phyloP scores from a whole-genome alignment of 2,797 vertebrate genomes.

The Manis pentadactyla region DNA sequence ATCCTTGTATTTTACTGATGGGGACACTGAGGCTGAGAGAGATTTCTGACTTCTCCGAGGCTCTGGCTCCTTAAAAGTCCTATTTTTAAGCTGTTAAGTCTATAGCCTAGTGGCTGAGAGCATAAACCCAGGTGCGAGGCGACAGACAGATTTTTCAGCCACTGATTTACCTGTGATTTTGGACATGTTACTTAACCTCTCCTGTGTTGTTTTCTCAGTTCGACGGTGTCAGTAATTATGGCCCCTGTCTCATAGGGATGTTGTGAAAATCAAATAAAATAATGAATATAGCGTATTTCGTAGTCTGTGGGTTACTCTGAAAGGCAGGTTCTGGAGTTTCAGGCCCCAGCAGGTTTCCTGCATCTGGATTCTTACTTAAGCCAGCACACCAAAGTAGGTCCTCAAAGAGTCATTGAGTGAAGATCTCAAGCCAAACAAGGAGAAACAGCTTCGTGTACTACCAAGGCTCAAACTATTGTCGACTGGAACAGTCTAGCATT shows the following conservation, averaged over 20 bases:
- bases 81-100: neutral
- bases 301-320: neutral
- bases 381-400: accelerated
- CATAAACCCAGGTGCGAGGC: neutral
- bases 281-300: neutral
- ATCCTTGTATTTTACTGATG: neutral
- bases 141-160: no score
- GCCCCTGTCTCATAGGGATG: neutral
- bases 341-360: neutral
- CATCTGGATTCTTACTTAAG: neutral
- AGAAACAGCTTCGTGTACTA: neutral
- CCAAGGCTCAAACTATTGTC: neutral
- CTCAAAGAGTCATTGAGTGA: neutral
- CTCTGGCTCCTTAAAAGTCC: neutral
- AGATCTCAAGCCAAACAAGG: neutral
- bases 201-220: neutral
- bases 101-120: neutral
- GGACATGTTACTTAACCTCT: neutral
- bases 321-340: neutral
- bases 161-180: neutral
- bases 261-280: neutral
- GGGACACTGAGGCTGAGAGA: neutral
- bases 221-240: neutral
- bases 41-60: neutral
- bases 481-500: neutral